Evolutionary conservation across 2,888 invertebrate genomes (phyloP).

Genomic region (Pecten maximus): DNA sequence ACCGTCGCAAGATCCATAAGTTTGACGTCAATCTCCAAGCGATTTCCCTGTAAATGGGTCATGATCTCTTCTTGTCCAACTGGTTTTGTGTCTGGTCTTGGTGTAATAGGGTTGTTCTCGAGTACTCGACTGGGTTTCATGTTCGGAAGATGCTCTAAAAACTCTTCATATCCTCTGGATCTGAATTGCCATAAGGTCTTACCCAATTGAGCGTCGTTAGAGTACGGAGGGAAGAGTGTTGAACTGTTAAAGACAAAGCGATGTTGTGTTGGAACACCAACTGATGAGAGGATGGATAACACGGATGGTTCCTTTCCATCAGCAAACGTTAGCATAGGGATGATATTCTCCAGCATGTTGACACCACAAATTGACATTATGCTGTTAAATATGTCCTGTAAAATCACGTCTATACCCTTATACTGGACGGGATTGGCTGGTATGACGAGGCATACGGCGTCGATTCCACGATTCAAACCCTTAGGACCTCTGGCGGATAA

Average conservation of each 20-base stretch:
- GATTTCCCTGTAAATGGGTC: not conserved
- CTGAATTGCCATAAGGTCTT: slow-evolving; percentile 60
- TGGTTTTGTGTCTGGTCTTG: not conserved
- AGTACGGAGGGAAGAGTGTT: slow-evolving; percentile 52
- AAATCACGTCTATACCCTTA: not conserved
- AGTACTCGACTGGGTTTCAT: slow-evolving; percentile 52
- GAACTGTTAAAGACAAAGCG: slow-evolving; percentile 58
- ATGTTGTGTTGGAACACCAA: slow-evolving; percentile 48
- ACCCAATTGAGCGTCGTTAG: slow-evolving; percentile 43
- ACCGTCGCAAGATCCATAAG: not conserved
- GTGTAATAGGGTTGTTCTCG: not conserved
- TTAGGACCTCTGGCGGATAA: slow-evolving; percentile 37
- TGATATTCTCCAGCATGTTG: slow-evolving; percentile 56
- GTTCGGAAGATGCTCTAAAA: slow-evolving; percentile 49
- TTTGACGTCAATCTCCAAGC: not conserved
- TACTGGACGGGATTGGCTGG: slow-evolving; percentile 56
- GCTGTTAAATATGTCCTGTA: slow-evolving; percentile 53
- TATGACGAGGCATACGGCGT: slow-evolving; percentile 59
- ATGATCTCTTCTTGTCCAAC: not conserved
- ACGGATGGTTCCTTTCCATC: slow-evolving; percentile 58
- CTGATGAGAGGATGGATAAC: slow-evolving; percentile 48
- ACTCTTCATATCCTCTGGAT: slow-evolving; percentile 50
- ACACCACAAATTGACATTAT: slow-evolving; percentile 57
- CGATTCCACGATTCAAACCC: slow-evolving; percentile 53
- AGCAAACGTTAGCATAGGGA: slow-evolving; percentile 56